phyloP scores from a whole-genome alignment of 2,797 vertebrate genomes.

The Onychomys leucogaster region DNA sequence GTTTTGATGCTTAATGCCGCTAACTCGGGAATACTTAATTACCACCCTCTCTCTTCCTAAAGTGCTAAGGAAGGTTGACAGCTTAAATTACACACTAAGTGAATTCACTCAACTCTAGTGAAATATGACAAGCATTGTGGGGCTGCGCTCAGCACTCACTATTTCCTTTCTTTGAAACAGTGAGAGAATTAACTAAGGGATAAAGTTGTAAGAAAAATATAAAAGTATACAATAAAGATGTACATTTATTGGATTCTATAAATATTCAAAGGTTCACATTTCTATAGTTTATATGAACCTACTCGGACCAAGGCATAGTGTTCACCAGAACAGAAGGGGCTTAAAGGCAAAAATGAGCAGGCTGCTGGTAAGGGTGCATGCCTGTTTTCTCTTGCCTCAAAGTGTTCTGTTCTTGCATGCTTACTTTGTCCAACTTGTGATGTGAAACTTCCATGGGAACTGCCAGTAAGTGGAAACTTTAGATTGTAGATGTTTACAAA shows the following conservation, averaged over 20 bases:
- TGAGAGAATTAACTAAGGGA: not conserved
- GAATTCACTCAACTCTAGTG: constrained; percentile 17
- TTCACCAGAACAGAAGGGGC: not conserved
- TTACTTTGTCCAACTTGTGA: constrained; percentile 60
- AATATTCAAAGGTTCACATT: not conserved
- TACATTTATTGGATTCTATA: not conserved
- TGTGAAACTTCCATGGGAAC: constrained; percentile 48
- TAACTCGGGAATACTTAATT: constrained; percentile 64
- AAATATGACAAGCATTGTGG: constrained; percentile 50
- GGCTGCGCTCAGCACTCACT: not conserved
- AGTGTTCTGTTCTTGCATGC: not conserved
- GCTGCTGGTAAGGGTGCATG: not conserved
- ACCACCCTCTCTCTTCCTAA: not conserved
- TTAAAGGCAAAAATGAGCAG: not conserved
- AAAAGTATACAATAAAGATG: constrained; percentile 15
- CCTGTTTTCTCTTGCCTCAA: not conserved
- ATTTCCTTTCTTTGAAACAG: constrained; percentile 16
- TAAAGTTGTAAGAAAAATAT: constrained; percentile 50
- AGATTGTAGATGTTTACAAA: not conserved
- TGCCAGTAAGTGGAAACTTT: not conserved
- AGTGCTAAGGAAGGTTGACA: constrained; percentile 19
- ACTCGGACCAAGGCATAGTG: not conserved
- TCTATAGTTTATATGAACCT: not conserved
- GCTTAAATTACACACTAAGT: constrained; percentile 61
- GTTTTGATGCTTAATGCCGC: constrained; percentile 56